A percentile compares a stretch with the other conserved stretches of the same genome.
phyloP scores from a whole-genome alignment of 2,113 vertebrate genomes.

The Elephas maximus region DNA sequence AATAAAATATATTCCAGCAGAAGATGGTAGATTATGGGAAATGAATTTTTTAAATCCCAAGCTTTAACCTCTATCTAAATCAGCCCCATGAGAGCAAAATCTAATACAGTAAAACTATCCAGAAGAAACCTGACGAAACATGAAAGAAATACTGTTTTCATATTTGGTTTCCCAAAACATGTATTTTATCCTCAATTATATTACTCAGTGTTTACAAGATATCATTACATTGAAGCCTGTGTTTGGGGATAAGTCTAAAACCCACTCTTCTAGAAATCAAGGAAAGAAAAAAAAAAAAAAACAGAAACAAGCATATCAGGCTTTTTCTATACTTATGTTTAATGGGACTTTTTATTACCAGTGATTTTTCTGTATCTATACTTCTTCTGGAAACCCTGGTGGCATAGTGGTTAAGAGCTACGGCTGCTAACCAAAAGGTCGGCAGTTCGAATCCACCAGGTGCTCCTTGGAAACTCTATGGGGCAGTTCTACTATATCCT shows the following conservation, averaged over 20 bases:
- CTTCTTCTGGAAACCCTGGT: not conserved
- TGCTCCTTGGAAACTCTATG: too few species aligned
- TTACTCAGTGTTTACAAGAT: not conserved
- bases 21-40: conserved; percentile 21
- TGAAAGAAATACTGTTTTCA: not conserved
- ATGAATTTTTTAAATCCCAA: not conserved
- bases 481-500: too few species aligned
- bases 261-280: not conserved
- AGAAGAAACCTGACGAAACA: conserved; percentile 13
- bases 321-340: conserved; percentile 2
- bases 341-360: not conserved
- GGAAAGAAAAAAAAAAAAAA: not conserved
- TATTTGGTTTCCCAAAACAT: conserved; percentile 7
- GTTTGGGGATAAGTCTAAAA: not conserved
- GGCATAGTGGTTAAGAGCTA: too few species aligned
- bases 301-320: not conserved
- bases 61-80: not conserved
- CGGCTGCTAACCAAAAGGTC: too few species aligned
- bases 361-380: not conserved
- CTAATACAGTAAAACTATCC: not conserved
- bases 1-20: conserved; percentile 16
- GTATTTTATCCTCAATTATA: not conserved
- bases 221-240: conserved; percentile 2
- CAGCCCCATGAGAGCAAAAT: conserved; percentile 14
- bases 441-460: too few species aligned